These are phyloP conservation scores for Cepaea hortensis DNA, from an alignment of 2,888 invertebrate species.

Conservation along the genomic window DNA sequence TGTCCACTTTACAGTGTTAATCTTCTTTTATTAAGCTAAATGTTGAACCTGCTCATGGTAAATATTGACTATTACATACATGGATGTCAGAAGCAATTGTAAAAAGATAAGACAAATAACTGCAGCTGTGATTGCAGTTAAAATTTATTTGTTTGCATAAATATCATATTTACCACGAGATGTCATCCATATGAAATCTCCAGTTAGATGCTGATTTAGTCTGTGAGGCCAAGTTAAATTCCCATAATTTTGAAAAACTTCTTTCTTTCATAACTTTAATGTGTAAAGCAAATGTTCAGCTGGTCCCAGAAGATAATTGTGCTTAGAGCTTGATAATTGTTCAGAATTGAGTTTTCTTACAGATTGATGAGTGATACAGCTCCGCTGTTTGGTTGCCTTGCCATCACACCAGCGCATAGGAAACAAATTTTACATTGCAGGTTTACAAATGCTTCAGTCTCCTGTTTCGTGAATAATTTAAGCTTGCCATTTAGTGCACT, in stretches of 20 bases:
- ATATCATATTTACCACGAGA: neutral
- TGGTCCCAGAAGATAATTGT: conserved; percentile 36
- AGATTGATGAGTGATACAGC: conserved; percentile 18
- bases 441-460: conserved; percentile 16
- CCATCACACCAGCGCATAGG: neutral
- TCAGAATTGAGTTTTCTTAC: conserved; percentile 35
- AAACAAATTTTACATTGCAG: neutral
- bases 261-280: neutral
- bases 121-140: no score
- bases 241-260: no score
- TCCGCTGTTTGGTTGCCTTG: conserved; percentile 6
- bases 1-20: neutral
- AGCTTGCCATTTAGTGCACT: neutral
- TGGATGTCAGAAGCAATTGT: no score
- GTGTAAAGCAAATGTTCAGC: neutral
- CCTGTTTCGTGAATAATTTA: neutral
- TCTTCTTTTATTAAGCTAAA: neutral
- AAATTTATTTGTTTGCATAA: no score
- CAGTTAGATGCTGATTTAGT: no score
- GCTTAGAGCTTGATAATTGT: conserved; percentile 31
- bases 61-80: neutral
- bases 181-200: no score
- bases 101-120: no score
- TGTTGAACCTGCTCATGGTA: conserved; percentile 3
- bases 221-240: no score